Evolutionary conservation across 1,140 invertebrate genomes (phyloP).

Genomic region (Diorhabda elongata): DNA sequence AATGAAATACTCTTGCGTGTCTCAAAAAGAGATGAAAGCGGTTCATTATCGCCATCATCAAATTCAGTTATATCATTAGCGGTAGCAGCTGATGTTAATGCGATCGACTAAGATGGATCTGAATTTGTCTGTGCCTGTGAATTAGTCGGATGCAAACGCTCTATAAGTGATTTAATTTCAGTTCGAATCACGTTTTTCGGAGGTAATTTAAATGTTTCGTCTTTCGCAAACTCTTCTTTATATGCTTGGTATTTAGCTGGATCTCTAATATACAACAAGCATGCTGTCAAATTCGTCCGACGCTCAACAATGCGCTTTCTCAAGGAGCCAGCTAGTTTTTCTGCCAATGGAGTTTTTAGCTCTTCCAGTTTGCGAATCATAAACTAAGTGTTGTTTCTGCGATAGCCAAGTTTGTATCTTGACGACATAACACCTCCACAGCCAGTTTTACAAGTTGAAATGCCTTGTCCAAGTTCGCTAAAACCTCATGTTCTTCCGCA

Average conservation of each 20-base stretch:
- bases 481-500: slow-evolving; percentile 14
- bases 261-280: slow-evolving; percentile 11
- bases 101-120: too few relatives aligned
- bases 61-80: too few relatives aligned
- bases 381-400: slow-evolving; percentile 17
- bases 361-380: slow-evolving; percentile 19
- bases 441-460: slow-evolving; percentile 18
- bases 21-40: too few relatives aligned
- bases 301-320: slow-evolving; percentile 15
- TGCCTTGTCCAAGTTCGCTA: slow-evolving; percentile 12
- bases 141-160: neutral
- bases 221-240: neutral
- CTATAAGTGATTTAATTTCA: too few relatives aligned
- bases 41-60: too few relatives aligned
- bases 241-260: slow-evolving; percentile 1
- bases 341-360: slow-evolving; percentile 11
- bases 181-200: too few relatives aligned
- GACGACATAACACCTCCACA: slow-evolving; percentile 14
- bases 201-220: slow-evolving; percentile 16
- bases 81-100: too few relatives aligned
- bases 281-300: slow-evolving; percentile 9
- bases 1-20: too few relatives aligned
- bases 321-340: slow-evolving; percentile 7
- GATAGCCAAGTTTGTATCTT: slow-evolving; percentile 7
- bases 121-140: neutral